A percentile compares a stretch with the other conserved stretches of the same genome.
These are phyloP conservation scores for Pedionomus torquatus DNA, from an alignment of 2,113 vertebrate species.

Conservation along the genomic window DNA sequence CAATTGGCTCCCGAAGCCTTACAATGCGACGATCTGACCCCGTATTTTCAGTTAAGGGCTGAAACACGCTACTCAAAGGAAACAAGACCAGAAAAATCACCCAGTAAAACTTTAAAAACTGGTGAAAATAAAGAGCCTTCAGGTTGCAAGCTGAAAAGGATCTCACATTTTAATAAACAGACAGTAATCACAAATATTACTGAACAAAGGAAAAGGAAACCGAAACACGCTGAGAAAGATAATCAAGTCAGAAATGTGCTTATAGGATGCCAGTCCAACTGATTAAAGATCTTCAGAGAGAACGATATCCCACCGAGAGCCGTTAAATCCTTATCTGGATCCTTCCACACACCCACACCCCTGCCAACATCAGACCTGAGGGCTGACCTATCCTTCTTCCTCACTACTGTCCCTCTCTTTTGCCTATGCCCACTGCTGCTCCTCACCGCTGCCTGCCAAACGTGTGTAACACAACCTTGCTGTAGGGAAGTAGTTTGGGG, in stretches of 20 bases:
- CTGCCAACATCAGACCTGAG: not conserved
- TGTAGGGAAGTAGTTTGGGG: not conserved
- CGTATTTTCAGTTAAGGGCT: not conserved
- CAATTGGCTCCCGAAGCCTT: not conserved
- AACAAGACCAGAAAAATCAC: not conserved
- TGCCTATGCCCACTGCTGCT: not conserved
- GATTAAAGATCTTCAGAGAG: slow-evolving; percentile 45
- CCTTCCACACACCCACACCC: slow-evolving; percentile 2
- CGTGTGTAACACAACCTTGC: not conserved
- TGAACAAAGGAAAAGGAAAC: slow-evolving; percentile 60
- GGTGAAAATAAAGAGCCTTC: not conserved
- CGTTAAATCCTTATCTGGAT: slow-evolving; percentile 39
- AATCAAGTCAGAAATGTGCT: slow-evolving; percentile 5
- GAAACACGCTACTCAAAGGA: not conserved
- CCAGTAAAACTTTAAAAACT: not conserved
- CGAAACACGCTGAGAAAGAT: not conserved
- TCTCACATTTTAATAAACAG: not conserved
- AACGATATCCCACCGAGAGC: slow-evolving; percentile 46
- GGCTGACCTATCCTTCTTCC: slow-evolving; percentile 2
- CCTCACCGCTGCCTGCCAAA: not conserved
- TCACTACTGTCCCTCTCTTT: not conserved
- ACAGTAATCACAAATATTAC: slow-evolving; percentile 27
- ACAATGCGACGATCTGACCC: not conserved
- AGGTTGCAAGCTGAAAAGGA: not conserved
- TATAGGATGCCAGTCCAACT: slow-evolving; percentile 1